A percentile compares a stretch with the other conserved stretches of the same genome.
These are phyloP conservation scores for Drosophila arizonae DNA, from an alignment of 1,140 invertebrate genomes.

Conservation along the genomic window DNA sequence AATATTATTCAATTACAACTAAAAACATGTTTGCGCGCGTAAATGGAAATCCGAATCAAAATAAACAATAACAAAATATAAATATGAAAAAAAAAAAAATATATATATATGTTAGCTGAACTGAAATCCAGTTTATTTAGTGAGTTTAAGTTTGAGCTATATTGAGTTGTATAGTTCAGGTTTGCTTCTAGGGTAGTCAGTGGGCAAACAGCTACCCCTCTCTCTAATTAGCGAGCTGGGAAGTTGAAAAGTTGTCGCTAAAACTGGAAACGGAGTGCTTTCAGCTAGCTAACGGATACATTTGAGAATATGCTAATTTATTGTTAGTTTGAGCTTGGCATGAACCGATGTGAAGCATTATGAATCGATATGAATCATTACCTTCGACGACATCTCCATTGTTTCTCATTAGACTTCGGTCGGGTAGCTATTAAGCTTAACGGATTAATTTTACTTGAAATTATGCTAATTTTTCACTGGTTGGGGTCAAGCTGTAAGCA, in stretches of 20 bases:
- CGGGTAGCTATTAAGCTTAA: neutral
- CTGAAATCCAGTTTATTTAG: neutral
- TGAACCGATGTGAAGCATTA: conserved; percentile 12
- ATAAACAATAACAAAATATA: conserved; percentile 19
- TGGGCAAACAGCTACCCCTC: neutral
- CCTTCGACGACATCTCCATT: conserved; percentile 74
- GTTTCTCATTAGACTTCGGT: conserved; percentile 28
- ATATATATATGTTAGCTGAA: neutral
- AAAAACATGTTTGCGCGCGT: conserved; percentile 34
- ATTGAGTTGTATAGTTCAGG: neutral
- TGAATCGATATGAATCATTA: conserved; percentile 64
- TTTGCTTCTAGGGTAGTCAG: neutral
- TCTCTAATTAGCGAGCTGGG: neutral
- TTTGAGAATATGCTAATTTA: conserved; percentile 77
- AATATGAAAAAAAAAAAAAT: neutral
- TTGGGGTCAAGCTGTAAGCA: conserved; percentile 42
- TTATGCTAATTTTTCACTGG: conserved; percentile 65
- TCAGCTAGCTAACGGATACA: neutral
- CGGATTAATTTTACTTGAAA: conserved; percentile 46
- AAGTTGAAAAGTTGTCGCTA: conserved; percentile 16
- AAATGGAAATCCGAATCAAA: conserved; percentile 15
- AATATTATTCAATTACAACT: conserved; percentile 29
- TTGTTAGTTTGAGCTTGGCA: conserved; percentile 40
- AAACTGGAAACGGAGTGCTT: conserved; percentile 15
- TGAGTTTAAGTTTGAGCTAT: too few species aligned